Base-by-base conservation (phyloP, 2,888 invertebrate genomes). In the Orchestes rusci region DNA sequence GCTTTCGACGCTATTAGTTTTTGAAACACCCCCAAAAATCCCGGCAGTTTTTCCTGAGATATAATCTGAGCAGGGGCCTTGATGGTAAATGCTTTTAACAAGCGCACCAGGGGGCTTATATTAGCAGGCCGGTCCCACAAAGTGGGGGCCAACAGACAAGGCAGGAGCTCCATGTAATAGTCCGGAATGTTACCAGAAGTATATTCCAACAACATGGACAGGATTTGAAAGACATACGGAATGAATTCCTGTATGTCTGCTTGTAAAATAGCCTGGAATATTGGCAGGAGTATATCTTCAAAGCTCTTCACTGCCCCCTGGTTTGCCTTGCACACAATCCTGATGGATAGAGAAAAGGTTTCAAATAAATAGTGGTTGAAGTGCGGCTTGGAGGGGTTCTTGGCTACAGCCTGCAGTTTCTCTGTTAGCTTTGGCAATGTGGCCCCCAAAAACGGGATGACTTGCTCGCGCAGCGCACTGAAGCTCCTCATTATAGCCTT, bases 361-460 rank as follows among this genome's bases (percentile, higher is more conserved):
- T 99, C 99, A 65, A 99, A 99, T 27, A 99, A 74, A 69, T 89
- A 99, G 67, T 99, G 99, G 72, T 97, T 97, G 72, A 97, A 97
- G 66, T 95, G 90, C 0, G 99, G 97, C 59, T 93, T 89, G 59
- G 89, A 90, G 0, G 97, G 91, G 72, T 96, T 97, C 72, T 89
- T 89, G 40, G 93, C 80, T 18, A 94, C 92, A 23, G 79, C 69
- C 3, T 82, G 71, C 31, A 97, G 70, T 66, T 92, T 90, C 53
- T 82, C 78, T 0, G 92, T 92, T 15, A 97, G 73, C 61, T 88
- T 84, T 0, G 89, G 86, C 50, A 96, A 67, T 2, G 92, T 76
- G n/a, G 79, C 77, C 17, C 78, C 80, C 62, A 95, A 74, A 65
- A 78, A 87, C 10, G 89, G 85, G 57, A 94, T 75, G 12, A 89